Evolutionary conservation across 1,140 invertebrate genomes (phyloP).

Genomic region (Kradibia gibbosae): DNA sequence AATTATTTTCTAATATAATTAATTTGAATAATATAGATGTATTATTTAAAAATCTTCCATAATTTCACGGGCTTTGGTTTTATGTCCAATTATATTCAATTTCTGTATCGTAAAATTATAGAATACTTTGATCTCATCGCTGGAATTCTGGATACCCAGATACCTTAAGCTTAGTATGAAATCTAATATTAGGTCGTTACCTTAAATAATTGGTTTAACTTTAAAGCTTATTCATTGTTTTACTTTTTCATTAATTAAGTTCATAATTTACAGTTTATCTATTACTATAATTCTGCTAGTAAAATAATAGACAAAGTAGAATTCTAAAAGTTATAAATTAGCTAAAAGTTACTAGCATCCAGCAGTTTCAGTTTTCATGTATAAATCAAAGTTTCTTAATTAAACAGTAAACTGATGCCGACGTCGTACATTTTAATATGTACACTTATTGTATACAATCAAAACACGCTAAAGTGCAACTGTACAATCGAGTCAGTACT

Average conservation of each 20-base stretch:
- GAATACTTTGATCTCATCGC: background rate
- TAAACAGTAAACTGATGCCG: background rate
- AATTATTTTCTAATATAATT: no score
- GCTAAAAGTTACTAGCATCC: background rate
- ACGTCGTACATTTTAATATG: background rate
- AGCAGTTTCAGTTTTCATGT: background rate
- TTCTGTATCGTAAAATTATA: background rate
- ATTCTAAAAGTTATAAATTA: background rate
- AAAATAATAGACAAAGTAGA: background rate
- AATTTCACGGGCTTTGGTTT: background rate
- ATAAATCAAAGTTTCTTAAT: background rate
- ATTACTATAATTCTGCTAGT: background rate
- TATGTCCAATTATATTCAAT: background rate
- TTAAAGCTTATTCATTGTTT: background rate
- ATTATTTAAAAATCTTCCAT: no score
- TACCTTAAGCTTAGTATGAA: background rate
- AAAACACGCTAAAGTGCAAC: no score
- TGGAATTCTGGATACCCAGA: background rate
- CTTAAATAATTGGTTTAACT: background rate
- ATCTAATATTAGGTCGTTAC: background rate
- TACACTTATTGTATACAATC: background rate
- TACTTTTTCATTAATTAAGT: background rate
- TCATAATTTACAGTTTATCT: background rate
- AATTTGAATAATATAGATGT: no score
- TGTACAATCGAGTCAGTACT: no score